Evolutionary conservation across 2,113 vertebrate genomes (phyloP).

Genomic region (Albula glossodonta): DNA sequence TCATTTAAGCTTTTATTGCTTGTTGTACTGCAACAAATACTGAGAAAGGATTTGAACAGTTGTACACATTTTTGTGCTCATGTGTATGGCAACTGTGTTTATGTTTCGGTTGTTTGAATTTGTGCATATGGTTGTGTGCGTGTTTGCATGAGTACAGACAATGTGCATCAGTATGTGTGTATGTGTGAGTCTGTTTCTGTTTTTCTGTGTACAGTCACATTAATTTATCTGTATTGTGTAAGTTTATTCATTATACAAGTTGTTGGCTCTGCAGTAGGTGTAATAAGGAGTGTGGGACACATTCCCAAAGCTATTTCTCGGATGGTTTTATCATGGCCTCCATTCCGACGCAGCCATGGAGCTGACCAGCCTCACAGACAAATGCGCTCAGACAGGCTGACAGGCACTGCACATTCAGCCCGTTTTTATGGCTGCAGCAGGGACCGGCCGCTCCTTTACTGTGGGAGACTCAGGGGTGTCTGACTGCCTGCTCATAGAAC

Average conservation of each 20-base stretch:
- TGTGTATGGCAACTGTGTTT: neutral
- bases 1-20: too few species aligned
- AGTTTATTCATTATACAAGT: neutral
- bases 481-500: neutral
- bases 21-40: too few species aligned
- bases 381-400: too few species aligned
- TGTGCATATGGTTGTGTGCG: slow-evolving; percentile 1
- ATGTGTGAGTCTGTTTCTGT: slow-evolving; percentile 19
- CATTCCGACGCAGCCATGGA: neutral
- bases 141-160: neutral
- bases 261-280: neutral
- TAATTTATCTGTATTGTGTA: neutral
- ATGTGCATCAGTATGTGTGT: neutral
- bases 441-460: neutral
- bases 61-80: neutral
- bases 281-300: neutral
- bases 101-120: neutral
- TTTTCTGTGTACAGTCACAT: slow-evolving; percentile 10
- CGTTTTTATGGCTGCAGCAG: neutral
- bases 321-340: neutral
- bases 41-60: too few species aligned
- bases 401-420: neutral
- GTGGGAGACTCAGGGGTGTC: neutral
- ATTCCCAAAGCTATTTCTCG: neutral
- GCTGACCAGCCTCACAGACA: neutral